These are phyloP conservation scores for Momotus momota DNA, from an alignment of 2,797 vertebrate species.

Conservation along the genomic window DNA sequence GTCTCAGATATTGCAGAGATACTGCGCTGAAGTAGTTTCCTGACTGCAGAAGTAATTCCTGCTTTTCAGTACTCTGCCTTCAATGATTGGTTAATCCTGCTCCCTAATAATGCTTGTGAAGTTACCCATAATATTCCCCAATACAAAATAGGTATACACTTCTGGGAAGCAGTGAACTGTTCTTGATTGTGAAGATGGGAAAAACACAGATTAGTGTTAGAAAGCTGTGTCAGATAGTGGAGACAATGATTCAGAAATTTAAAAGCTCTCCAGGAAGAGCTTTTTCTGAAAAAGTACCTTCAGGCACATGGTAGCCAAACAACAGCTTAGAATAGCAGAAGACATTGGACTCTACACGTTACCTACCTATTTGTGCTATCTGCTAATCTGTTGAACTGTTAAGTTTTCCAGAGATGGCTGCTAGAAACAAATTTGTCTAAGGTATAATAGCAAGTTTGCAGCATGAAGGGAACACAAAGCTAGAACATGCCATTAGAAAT, in stretches of 20 bases:
- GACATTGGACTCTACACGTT: not conserved
- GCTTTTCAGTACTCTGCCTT: not conserved
- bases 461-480: not conserved
- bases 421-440: not conserved
- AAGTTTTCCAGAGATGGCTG: not conserved
- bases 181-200: not conserved
- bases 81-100: not conserved
- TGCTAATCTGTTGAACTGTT: not conserved
- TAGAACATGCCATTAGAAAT: not conserved
- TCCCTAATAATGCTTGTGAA: not conserved
- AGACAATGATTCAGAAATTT: not conserved
- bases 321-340: not conserved
- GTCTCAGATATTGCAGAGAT: not conserved
- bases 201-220: not conserved
- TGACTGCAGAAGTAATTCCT: not conserved
- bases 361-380: not conserved
- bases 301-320: not conserved
- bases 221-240: rapidly evolving
- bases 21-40: not conserved
- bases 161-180: not conserved
- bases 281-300: not conserved
- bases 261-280: not conserved
- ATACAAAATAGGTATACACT: not conserved
- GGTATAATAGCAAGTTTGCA: not conserved
- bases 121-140: not conserved